Evolutionary conservation across 2,113 vertebrate species (phyloP).

Genomic region (Haliaeetus leucogaster): DNA sequence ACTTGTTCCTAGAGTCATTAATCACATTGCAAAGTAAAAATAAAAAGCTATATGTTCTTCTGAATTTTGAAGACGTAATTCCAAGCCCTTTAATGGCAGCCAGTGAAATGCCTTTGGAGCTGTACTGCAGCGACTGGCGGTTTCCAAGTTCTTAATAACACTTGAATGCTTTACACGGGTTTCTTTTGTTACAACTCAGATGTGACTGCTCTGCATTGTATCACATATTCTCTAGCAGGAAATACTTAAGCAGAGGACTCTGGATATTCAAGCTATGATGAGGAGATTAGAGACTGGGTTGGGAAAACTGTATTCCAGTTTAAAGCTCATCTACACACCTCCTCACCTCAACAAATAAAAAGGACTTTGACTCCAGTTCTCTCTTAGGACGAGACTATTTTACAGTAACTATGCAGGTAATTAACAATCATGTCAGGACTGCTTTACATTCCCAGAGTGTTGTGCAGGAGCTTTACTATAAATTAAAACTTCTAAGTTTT

Average conservation of each 20-base stretch:
- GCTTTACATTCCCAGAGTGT: neutral
- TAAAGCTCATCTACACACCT: neutral
- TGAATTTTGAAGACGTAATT: neutral
- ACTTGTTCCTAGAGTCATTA: neutral
- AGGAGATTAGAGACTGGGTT: neutral
- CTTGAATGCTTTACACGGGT: accelerated
- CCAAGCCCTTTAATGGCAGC: neutral
- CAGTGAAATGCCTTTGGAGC: neutral
- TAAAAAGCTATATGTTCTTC: neutral
- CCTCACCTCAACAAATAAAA: neutral
- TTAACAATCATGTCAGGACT: neutral
- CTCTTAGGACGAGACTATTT: neutral
- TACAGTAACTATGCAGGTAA: neutral
- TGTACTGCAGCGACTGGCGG: accelerated
- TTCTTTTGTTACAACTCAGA: neutral
- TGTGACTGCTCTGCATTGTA: neutral
- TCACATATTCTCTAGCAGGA: neutral
- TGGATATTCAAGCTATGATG: neutral
- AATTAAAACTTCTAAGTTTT: neutral
- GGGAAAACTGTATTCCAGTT: neutral
- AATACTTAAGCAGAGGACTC: neutral
- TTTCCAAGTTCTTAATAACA: accelerated
- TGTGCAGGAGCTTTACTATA: neutral
- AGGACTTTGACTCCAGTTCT: neutral
- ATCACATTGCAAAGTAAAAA: neutral